Base-by-base conservation (phyloP, 2,888 invertebrate species). In the Oegoconia quadripuncta region DNA sequence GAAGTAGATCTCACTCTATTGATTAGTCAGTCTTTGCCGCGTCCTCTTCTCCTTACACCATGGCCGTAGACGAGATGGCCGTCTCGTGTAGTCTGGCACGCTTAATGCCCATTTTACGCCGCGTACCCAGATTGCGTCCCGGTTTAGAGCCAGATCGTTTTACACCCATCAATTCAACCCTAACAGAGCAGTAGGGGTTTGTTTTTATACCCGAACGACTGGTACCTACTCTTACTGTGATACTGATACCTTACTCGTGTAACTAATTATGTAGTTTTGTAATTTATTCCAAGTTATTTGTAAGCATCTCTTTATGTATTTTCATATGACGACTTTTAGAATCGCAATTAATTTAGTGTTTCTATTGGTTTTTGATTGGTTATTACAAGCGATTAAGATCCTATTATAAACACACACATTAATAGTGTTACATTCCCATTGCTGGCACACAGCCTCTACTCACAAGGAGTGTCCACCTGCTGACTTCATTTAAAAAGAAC, bases 201-300 rank as follows among this genome's bases (percentile, higher is more conserved):
- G 65, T 73, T 74, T 80, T 80, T 76, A 80, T 73, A 69, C 63
- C 55, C n/a, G 74, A 76, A 78, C 76, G 76, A 73, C 72, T 74
- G 66, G 27, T 27, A 27, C 13, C 3, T n/a, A 13, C n/a, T 7
- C 28, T 28, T 34, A n/a, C n/a, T n/a, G n/a, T n/a, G n/a, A n/a
- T n/a, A n/a, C n/a, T n/a, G n/a, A n/a, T n/a, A n/a, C n/a, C n/a
- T n/a, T n/a, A n/a, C n/a, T n/a, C n/a, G n/a, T n/a, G n/a, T n/a
- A n/a, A n/a, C n/a, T n/a, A n/a, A n/a, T n/a, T n/a, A n/a, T n/a
- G n/a, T n/a, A n/a, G n/a, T n/a, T n/a, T n/a, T n/a, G n/a, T n/a
- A n/a, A n/a, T n/a, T n/a, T n/a, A n/a, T n/a, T n/a, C n/a, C n/a
- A n/a, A n/a, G n/a, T n/a, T n/a, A n/a, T n/a, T n/a, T n/a, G n/a